phyloP scores from a whole-genome alignment of 2,113 vertebrate genomes.

The Hemibagrus wyckioides region DNA sequence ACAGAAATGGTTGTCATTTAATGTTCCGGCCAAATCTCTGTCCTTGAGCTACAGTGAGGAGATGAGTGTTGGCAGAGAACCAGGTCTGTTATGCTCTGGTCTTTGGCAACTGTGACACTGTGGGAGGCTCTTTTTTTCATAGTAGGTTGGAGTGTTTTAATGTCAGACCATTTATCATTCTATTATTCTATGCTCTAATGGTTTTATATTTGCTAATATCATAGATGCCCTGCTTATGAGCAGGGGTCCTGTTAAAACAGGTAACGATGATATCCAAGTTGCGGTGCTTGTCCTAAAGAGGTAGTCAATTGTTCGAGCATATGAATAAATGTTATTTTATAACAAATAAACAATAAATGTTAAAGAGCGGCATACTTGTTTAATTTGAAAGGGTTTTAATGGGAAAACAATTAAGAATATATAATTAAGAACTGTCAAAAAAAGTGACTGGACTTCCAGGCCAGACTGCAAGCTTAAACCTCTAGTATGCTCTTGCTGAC shows the following conservation, averaged over 20 bases:
- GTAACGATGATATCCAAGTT: neutral
- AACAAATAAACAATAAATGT: neutral
- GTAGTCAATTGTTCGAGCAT: neutral
- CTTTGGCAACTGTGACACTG: conserved; percentile 13
- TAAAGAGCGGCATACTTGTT: neutral
- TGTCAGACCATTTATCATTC: conserved; percentile 7
- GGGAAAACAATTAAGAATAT: neutral
- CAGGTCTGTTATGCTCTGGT: neutral
- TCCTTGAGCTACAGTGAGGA: neutral
- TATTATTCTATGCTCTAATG: neutral
- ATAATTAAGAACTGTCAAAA: neutral
- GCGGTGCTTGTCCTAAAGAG: neutral
- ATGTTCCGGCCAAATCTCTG: neutral
- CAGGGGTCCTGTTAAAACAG: neutral
- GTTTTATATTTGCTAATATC: neutral
- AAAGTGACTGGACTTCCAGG: neutral
- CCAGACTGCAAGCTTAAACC: neutral
- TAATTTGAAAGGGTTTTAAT: neutral
- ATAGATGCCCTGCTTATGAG: neutral
- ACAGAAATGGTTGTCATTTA: neutral
- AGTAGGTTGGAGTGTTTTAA: neutral
- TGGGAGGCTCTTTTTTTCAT: neutral
- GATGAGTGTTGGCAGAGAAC: neutral
- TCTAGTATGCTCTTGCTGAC: neutral
- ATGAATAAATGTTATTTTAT: too few relatives aligned